Evolutionary conservation across 1,140 invertebrate species (phyloP).

Genomic region (Euura lappo): DNA sequence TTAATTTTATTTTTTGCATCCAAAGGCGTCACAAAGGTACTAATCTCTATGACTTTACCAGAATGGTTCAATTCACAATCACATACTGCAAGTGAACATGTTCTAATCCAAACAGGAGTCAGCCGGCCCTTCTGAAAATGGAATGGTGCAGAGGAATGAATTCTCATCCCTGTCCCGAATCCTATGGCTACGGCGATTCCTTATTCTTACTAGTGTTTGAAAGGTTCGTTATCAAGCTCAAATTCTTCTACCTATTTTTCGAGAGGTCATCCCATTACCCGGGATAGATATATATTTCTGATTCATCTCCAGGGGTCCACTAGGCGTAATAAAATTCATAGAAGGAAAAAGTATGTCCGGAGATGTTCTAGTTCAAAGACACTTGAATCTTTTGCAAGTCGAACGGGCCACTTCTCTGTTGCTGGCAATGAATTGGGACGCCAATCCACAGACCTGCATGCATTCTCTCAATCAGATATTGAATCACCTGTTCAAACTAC

Average conservation of each 20-base stretch:
- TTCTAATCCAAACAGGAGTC: constrained; percentile 47
- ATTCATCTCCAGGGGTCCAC: constrained; percentile 54
- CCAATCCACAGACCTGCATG: constrained; percentile 70
- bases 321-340: constrained; percentile 56
- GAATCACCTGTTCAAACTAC: constrained; percentile 72
- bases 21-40: background rate
- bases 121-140: constrained; percentile 64
- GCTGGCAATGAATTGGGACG: constrained; percentile 75
- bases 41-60: background rate
- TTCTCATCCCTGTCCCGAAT: constrained; percentile 52
- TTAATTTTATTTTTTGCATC: constrained; percentile 14
- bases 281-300: constrained; percentile 16
- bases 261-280: background rate
- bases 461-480: constrained; percentile 74
- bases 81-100: background rate
- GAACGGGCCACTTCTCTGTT: constrained; percentile 75
- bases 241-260: constrained; percentile 28
- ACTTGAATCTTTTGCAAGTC: constrained; percentile 68
- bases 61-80: too few species aligned
- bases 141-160: constrained; percentile 66
- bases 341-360: constrained; percentile 59
- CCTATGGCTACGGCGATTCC: constrained; percentile 57
- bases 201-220: constrained; percentile 67
- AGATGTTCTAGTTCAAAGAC: constrained; percentile 69
- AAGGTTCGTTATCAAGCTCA: constrained; percentile 60